A percentile compares a stretch with the other conserved stretches of the same genome.
Conservation (phyloP, 30 jellyfish, hydroid and myxozoan species). For the Rhopilema esculentum region DNA sequence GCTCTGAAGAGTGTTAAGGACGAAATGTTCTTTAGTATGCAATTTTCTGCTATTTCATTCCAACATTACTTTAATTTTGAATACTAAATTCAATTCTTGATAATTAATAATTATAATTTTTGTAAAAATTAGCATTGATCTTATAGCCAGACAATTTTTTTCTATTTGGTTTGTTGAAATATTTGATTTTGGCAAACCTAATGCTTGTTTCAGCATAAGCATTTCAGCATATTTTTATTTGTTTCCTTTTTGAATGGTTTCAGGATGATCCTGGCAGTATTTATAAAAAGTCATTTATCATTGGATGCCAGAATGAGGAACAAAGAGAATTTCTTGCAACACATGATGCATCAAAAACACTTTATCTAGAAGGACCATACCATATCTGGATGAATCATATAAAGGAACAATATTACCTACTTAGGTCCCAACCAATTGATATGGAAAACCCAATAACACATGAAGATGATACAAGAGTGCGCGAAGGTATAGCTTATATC, state of each 20-base stretch:
- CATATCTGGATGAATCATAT: constrained; percentile 83
- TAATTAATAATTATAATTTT: too few species aligned
- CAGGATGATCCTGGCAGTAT: constrained; percentile 26
- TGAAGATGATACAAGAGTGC: constrained; percentile 66
- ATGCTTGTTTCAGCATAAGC: too few species aligned
- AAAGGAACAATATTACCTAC: constrained; percentile 70
- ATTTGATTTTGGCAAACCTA: background rate
- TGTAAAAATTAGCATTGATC: too few species aligned
- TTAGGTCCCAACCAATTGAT: constrained; percentile 62
- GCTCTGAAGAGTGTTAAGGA: too few species aligned
- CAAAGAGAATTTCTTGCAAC: constrained; percentile 69
- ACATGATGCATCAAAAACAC: constrained; percentile 45
- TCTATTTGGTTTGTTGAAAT: background rate
- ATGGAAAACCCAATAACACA: constrained; percentile 58
- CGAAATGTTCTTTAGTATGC: too few species aligned
- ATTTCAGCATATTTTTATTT: too few species aligned
- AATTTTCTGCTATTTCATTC: too few species aligned
- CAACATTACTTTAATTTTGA: too few species aligned
- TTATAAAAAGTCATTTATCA: constrained; percentile 62
- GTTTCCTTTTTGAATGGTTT: background rate
- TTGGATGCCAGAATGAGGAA: constrained; percentile 72
- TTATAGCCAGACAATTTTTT: too few species aligned
- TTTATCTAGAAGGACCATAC: constrained; percentile 92
- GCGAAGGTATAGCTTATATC: constrained; percentile 50
- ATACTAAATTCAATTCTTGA: too few species aligned